Conservation (phyloP, 64 coral and sea anemone species). For the Stichodactyla mertensii region DNA sequence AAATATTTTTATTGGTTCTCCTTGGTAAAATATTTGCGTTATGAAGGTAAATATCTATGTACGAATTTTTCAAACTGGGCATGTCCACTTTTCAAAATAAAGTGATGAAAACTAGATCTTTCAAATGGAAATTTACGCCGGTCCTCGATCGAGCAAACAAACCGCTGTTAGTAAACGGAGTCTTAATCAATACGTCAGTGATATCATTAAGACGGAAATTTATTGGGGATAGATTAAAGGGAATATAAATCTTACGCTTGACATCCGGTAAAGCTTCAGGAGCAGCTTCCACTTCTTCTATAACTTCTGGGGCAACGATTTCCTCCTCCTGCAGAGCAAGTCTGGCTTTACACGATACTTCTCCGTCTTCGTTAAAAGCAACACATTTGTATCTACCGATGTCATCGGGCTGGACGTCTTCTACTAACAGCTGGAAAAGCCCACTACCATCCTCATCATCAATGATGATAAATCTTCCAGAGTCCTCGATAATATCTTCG, state of each 20-base stretch:
- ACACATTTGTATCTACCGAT: slow-evolving; percentile 62
- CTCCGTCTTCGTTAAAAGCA: slow-evolving; percentile 57
- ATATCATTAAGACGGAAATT: slow-evolving; percentile 20
- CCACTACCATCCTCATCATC: slow-evolving; percentile 51
- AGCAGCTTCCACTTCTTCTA: slow-evolving; percentile 29
- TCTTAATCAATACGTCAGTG: slow-evolving; percentile 35
- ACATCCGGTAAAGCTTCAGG: slow-evolving; percentile 3
- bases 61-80: too few species aligned
- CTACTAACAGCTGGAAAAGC: slow-evolving; percentile 52
- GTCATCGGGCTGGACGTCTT: slow-evolving; percentile 47
- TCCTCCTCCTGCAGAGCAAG: slow-evolving; percentile 28
- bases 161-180: background rate
- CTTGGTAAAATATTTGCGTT: too few species aligned
- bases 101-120: too few species aligned
- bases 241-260: background rate
- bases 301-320: slow-evolving; percentile 13
- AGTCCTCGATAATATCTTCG: slow-evolving; percentile 53
- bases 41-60: too few species aligned
- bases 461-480: slow-evolving; percentile 54
- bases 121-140: background rate
- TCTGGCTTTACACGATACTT: slow-evolving; percentile 45
- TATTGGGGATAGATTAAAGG: background rate
- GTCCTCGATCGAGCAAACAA: background rate
- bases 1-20: too few species aligned
- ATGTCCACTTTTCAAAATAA: too few species aligned